These are phyloP conservation scores for Chionoecetes opilio DNA, from an alignment of 1,140 invertebrate genomes.

Conservation along the genomic window DNA sequence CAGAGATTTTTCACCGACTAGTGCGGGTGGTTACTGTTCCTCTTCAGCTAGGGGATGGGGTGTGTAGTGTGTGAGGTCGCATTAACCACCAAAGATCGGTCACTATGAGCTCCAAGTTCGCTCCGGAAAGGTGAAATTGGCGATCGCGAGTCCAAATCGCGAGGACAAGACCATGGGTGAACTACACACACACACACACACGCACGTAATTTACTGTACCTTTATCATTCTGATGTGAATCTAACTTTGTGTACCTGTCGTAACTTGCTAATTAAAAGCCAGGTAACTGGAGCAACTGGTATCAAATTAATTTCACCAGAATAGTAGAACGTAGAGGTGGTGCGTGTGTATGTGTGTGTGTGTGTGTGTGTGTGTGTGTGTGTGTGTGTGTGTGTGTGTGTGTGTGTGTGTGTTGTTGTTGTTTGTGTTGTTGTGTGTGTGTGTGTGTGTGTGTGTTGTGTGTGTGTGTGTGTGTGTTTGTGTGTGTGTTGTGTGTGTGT, in stretches of 20 bases:
- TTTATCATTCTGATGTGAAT: not conserved
- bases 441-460: too few species aligned
- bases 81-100: too few species aligned
- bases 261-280: conserved; percentile 14
- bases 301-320: not conserved
- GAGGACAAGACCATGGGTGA: too few species aligned
- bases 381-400: not conserved
- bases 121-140: too few species aligned
- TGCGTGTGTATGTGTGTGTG: not conserved
- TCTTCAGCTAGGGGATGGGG: too few species aligned
- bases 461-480: not conserved
- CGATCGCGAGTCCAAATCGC: too few species aligned
- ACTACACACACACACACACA: not conserved
- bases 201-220: conserved; percentile 5
- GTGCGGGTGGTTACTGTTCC: too few species aligned
- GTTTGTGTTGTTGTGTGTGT: too few species aligned
- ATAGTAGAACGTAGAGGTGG: not conserved
- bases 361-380: not conserved
- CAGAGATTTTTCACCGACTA: too few species aligned
- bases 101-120: too few species aligned
- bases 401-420: conserved; percentile 37
- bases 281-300: not conserved
- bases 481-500: not conserved
- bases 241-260: not conserved
- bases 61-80: too few species aligned